Percentiles rank a stretch among this genome's conserved stretches.
These are phyloP conservation scores for Xyliphius kryptos DNA, from an alignment of 2,113 vertebrate genomes.

Conservation along the genomic window DNA sequence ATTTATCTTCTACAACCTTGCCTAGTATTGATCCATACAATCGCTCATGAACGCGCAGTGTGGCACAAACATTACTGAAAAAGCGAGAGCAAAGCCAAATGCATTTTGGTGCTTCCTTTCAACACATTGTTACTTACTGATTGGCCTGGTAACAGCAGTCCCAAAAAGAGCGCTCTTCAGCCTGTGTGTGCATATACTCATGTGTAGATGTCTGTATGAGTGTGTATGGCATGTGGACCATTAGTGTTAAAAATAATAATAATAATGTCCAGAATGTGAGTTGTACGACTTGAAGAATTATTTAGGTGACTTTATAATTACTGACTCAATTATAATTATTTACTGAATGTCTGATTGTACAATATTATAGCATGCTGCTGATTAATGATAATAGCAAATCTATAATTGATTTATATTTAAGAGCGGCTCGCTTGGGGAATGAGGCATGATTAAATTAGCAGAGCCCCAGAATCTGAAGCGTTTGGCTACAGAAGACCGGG, in stretches of 20 bases:
- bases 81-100: constrained; percentile 26
- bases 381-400: constrained; percentile 32
- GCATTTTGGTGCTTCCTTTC: constrained; percentile 6
- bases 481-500: constrained; percentile 69
- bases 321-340: too few relatives aligned
- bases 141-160: constrained; percentile 14
- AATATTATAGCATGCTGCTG: neutral
- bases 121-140: constrained; percentile 40
- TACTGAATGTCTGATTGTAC: too few relatives aligned
- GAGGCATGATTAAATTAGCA: constrained; percentile 64
- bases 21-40: constrained; percentile 3
- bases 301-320: too few relatives aligned
- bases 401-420: constrained; percentile 75
- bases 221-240: too few relatives aligned
- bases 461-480: constrained; percentile 86
- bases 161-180: constrained; percentile 9
- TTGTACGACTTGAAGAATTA: too few relatives aligned
- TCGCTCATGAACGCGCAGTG: too few relatives aligned
- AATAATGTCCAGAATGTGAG: too few relatives aligned
- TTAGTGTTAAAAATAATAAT: too few relatives aligned
- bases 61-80: constrained; percentile 15
- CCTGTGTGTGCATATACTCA: too few relatives aligned
- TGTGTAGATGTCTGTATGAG: constrained; percentile 24
- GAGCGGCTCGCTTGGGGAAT: constrained; percentile 63
- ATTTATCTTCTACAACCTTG: neutral